Conservation (phyloP, 2,797 vertebrate genomes). For the Myripristis jacobus region DNA sequence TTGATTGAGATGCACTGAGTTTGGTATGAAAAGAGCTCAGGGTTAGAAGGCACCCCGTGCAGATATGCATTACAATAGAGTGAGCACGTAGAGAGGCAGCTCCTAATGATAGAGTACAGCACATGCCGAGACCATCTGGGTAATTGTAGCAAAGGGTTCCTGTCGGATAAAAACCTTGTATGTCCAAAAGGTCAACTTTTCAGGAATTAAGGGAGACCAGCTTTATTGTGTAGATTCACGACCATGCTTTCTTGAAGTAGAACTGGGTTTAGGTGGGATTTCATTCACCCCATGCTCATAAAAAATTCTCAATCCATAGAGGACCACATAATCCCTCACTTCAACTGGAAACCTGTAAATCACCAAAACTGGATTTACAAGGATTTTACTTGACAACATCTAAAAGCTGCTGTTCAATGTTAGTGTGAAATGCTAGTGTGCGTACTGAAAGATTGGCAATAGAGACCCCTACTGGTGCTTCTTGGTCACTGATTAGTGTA, state of each 20-base stretch:
- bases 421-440: background rate
- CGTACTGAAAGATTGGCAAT: slow-evolving; percentile 2
- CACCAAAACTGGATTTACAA: background rate
- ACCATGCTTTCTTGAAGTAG: background rate
- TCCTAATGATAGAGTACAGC: slow-evolving; percentile 69
- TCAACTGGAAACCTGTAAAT: background rate
- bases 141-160: slow-evolving; percentile 42
- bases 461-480: slow-evolving; percentile 45
- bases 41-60: slow-evolving; percentile 67
- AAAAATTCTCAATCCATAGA: background rate
- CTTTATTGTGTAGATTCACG: slow-evolving; percentile 2
- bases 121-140: slow-evolving; percentile 78
- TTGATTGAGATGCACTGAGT: slow-evolving; percentile 71
- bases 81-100: slow-evolving; percentile 54
- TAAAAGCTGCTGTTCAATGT: background rate
- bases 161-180: slow-evolving; percentile 14
- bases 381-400: background rate
- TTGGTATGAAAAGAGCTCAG: slow-evolving; percentile 55
- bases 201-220: background rate
- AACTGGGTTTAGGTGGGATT: background rate
- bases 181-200: slow-evolving; percentile 2
- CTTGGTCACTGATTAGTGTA: background rate
- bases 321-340: no score
- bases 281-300: background rate
- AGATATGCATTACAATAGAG: slow-evolving; percentile 75